Percentiles rank a stretch among this genome's conserved stretches.
phyloP scores from a whole-genome alignment of 2,888 invertebrate genomes.

The Caradrina kadenii region DNA sequence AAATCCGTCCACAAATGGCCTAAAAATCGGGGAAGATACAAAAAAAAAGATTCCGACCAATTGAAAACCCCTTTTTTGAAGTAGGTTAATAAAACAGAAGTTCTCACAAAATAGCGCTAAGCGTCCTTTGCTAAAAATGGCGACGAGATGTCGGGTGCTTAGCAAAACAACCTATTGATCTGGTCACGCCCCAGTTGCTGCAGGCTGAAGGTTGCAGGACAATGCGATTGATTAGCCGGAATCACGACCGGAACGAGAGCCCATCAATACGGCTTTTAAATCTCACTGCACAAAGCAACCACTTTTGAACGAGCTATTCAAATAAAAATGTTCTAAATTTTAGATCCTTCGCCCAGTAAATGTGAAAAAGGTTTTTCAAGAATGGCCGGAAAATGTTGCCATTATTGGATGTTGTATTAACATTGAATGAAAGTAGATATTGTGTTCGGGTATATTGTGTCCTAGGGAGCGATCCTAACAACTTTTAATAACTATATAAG shows the following conservation, averaged over 20 bases:
- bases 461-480: no score
- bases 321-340: slow-evolving; percentile 7
- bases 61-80: no score
- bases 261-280: slow-evolving; percentile 42
- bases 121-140: slow-evolving; percentile 16
- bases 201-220: slow-evolving; percentile 69
- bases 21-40: no score
- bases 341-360: slow-evolving; percentile 11
- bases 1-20: no score
- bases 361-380: slow-evolving; percentile 6
- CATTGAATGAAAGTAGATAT: not conserved
- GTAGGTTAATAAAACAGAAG: no score
- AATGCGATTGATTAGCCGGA: slow-evolving; percentile 60
- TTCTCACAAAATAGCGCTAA: no score
- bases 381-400: slow-evolving; percentile 21
- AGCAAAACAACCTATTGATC: slow-evolving; percentile 47
- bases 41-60: no score
- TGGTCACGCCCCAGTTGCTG: slow-evolving; percentile 64
- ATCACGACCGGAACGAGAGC: slow-evolving; percentile 69
- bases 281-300: slow-evolving; percentile 20
- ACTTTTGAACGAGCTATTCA: slow-evolving; percentile 16
- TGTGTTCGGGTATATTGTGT: not conserved
- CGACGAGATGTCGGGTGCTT: slow-evolving; percentile 34
- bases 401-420: not conserved
- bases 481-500: no score